Conservation (phyloP, 2,888 invertebrate species). For the Acanthosepion pharaonis region DNA sequence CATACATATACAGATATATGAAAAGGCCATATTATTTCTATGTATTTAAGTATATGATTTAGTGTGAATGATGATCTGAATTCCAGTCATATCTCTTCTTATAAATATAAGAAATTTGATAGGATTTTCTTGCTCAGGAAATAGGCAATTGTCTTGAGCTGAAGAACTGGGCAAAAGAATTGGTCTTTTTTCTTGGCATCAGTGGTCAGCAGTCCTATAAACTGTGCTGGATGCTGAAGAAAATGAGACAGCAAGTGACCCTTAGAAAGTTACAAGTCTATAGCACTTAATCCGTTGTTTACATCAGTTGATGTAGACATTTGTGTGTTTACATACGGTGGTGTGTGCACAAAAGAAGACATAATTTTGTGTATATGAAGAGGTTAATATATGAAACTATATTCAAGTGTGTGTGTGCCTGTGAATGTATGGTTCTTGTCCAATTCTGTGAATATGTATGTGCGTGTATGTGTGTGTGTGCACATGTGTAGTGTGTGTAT, state of each 20-base stretch:
- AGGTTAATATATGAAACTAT: too few relatives aligned
- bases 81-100: neutral
- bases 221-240: neutral
- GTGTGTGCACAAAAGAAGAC: too few relatives aligned
- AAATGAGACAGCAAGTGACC: slow-evolving; percentile 13
- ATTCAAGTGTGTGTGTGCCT: too few relatives aligned
- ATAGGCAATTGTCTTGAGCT: neutral
- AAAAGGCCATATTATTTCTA: neutral
- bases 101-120: slow-evolving; percentile 21
- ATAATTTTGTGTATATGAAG: too few relatives aligned
- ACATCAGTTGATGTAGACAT: neutral
- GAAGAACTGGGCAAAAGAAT: neutral
- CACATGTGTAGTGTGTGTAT: too few relatives aligned
- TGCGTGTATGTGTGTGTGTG: too few relatives aligned
- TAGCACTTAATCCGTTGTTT: neutral
- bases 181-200: slow-evolving; percentile 18
- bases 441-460: too few relatives aligned
- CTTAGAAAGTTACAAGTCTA: slow-evolving; percentile 33
- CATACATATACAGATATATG: neutral
- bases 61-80: slow-evolving; percentile 10
- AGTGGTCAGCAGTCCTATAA: slow-evolving; percentile 18
- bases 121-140: slow-evolving; percentile 17
- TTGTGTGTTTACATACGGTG: neutral
- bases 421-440: too few relatives aligned
- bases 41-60: neutral